Percentiles rank a stretch among this genome's conserved stretches.
Conservation (phyloP, 2,113 vertebrate genomes). For the Scalopus aquaticus region DNA sequence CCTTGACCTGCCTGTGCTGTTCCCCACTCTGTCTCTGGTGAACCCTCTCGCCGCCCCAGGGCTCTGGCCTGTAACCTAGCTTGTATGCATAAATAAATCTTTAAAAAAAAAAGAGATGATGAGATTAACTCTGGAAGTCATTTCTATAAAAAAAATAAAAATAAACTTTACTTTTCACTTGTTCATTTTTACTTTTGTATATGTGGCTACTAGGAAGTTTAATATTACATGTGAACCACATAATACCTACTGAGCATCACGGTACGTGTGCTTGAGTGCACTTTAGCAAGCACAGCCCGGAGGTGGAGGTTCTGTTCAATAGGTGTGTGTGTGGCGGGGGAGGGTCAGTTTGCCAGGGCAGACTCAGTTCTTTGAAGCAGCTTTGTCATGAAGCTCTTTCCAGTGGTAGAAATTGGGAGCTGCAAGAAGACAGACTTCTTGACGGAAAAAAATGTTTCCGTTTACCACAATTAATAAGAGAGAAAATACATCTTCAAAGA, state of each 20-base stretch:
- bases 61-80: no score
- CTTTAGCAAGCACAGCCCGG: not conserved
- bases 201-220: not conserved
- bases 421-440: not conserved
- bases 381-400: not conserved
- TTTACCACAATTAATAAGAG: not conserved
- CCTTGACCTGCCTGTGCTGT: no score
- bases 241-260: no score
- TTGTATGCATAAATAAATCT: no score
- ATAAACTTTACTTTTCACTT: not conserved
- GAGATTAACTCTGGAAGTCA: no score
- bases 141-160: no score
- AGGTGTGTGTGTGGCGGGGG: no score
- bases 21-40: no score
- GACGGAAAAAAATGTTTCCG: not conserved
- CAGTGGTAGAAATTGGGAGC: not conserved
- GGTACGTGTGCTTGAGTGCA: not conserved
- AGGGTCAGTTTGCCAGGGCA: not conserved
- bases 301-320: not conserved
- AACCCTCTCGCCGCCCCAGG: no score
- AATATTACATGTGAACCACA: not conserved
- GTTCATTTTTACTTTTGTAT: not conserved
- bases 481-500: not conserved
- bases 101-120: no score
- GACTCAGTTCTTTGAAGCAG: not conserved